Percentiles rank a stretch among this genome's conserved stretches.
phyloP scores from a whole-genome alignment of 2,797 vertebrate genomes.

The Syncerus caffer region DNA sequence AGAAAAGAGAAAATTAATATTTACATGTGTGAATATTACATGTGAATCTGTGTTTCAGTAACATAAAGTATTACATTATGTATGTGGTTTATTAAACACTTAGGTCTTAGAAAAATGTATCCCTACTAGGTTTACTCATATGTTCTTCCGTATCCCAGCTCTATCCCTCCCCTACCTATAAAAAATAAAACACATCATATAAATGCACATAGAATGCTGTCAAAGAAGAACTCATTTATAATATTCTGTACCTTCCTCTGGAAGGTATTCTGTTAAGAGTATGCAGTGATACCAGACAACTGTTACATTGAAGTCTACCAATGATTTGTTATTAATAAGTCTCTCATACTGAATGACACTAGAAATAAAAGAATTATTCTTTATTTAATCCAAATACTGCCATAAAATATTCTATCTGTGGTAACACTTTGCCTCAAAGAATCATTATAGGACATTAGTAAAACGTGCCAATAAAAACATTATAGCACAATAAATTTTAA shows the following conservation, averaged over 20 bases:
- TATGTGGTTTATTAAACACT: not conserved
- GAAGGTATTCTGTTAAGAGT: not conserved
- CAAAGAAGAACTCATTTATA: not conserved
- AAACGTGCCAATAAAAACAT: slow-evolving; percentile 45
- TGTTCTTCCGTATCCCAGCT: not conserved
- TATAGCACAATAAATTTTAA: slow-evolving; percentile 40
- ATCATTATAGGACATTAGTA: slow-evolving; percentile 31
- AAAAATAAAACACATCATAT: not conserved
- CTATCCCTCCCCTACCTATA: not conserved
- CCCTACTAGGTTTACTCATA: not conserved
- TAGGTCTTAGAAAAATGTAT: not conserved
- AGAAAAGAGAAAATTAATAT: not conserved
- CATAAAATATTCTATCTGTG: not conserved
- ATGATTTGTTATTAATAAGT: slow-evolving; percentile 17
- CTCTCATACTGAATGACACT: not conserved
- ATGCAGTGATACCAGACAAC: not conserved
- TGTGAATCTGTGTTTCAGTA: not conserved
- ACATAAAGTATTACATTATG: not conserved
- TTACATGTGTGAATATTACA: not conserved
- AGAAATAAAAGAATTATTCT: slow-evolving; percentile 17
- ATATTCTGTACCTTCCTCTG: not conserved
- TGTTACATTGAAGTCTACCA: slow-evolving; percentile 10
- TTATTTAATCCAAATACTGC: slow-evolving; percentile 10
- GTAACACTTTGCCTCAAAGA: not conserved
- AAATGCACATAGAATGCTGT: not conserved